A percentile compares a stretch with the other conserved stretches of the same genome.
Conservation (phyloP, 2,797 vertebrate genomes). For the Paguma larvata region DNA sequence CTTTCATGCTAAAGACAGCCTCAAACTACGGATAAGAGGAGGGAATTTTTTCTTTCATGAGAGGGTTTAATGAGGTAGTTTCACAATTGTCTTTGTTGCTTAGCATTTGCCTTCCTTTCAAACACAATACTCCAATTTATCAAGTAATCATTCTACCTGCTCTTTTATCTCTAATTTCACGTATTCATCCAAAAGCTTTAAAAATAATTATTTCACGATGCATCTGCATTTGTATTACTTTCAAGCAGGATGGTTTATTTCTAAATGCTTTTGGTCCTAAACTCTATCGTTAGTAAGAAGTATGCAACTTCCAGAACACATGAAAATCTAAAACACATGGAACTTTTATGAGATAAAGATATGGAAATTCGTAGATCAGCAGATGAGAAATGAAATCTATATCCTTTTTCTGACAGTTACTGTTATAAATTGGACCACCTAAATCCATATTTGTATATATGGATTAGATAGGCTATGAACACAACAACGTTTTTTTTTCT, state of each 20-base stretch:
- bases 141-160: slow-evolving; percentile 79
- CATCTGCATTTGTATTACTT: slow-evolving; percentile 62
- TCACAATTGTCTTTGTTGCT: slow-evolving; percentile 74
- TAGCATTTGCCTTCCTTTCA: slow-evolving; percentile 81
- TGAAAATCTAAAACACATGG: slow-evolving; percentile 52
- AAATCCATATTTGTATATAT: neutral
- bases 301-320: slow-evolving; percentile 1
- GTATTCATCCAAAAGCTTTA: slow-evolving; percentile 74
- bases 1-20: slow-evolving; percentile 77
- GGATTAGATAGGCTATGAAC: neutral
- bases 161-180: slow-evolving; percentile 78
- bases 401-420: neutral
- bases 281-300: neutral
- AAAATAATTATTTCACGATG: slow-evolving; percentile 68
- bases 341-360: slow-evolving; percentile 24
- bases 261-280: slow-evolving; percentile 62
- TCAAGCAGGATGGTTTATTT: slow-evolving; percentile 51
- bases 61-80: slow-evolving; percentile 79
- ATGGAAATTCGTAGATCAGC: neutral
- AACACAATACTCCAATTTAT: slow-evolving; percentile 82
- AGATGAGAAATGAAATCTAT: neutral
- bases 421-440: neutral
- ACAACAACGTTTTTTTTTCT: neutral
- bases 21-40: slow-evolving; percentile 61
- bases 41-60: slow-evolving; percentile 73